phyloP scores from a whole-genome alignment of 2,797 vertebrate genomes.

The Phrynocephalus forsythii region DNA sequence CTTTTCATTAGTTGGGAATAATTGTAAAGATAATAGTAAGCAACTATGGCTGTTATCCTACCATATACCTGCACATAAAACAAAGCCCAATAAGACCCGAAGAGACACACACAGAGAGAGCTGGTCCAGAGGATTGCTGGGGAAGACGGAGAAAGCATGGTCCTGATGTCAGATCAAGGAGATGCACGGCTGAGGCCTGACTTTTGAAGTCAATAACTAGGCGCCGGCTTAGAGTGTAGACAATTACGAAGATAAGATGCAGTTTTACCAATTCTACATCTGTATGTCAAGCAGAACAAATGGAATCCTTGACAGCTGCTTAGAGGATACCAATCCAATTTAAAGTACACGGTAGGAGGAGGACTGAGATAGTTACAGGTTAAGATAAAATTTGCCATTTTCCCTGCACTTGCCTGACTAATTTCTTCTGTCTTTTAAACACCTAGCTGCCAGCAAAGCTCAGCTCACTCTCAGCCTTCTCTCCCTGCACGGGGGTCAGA shows the following conservation, averaged over 20 bases:
- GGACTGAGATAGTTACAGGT: slow-evolving; percentile 46
- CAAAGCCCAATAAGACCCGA: slow-evolving; percentile 3
- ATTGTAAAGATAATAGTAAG: too few species aligned
- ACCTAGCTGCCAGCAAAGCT: slow-evolving; percentile 23
- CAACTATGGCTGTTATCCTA: not conserved
- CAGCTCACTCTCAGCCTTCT: not conserved
- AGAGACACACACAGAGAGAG: slow-evolving; percentile 42
- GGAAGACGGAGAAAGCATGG: not conserved
- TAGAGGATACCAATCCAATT: slow-evolving; percentile 70
- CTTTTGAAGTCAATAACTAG: slow-evolving; percentile 59
- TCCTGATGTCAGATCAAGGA: slow-evolving; percentile 41
- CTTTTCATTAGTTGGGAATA: too few species aligned
- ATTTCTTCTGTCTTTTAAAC: slow-evolving; percentile 58
- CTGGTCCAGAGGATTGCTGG: not conserved
- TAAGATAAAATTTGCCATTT: slow-evolving; percentile 61
- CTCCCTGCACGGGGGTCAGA: not conserved
- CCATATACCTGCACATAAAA: not conserved
- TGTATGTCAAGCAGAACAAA: slow-evolving; percentile 72
- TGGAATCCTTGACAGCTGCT: slow-evolving; percentile 66
- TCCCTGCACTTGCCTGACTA: slow-evolving; percentile 35
- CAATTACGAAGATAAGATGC: slow-evolving; percentile 71
- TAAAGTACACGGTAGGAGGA: slow-evolving; percentile 57
- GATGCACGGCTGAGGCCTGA: slow-evolving; percentile 35
- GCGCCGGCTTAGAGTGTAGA: slow-evolving; percentile 46
- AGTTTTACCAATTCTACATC: slow-evolving; percentile 68